Evolutionary conservation across 1,140 invertebrate species (phyloP).

Genomic region (Cherax quadricarinatus): DNA sequence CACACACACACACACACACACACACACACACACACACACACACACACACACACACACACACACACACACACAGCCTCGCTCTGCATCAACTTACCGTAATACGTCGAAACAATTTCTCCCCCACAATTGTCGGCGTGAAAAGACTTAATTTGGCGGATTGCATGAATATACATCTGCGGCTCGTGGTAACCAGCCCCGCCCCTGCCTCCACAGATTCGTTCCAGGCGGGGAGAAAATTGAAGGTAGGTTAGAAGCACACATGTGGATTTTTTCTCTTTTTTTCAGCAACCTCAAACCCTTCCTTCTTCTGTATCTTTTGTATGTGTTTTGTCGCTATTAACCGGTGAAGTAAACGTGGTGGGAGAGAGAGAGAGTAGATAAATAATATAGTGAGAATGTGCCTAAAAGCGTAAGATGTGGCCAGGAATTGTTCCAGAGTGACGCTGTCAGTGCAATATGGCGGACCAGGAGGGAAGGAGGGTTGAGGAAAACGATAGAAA

Average conservation of each 20-base stretch:
- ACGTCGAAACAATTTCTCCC: background rate
- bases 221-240: background rate
- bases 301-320: background rate
- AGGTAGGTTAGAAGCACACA: background rate
- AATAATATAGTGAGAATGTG: background rate
- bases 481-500: background rate
- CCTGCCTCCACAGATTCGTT: background rate
- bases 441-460: background rate
- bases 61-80: background rate
- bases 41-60: slow-evolving; percentile 15
- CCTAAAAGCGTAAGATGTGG: background rate
- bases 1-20: slow-evolving; percentile 30
- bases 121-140: slow-evolving; percentile 6
- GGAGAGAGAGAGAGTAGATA: background rate
- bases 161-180: background rate
- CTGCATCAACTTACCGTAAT: background rate
- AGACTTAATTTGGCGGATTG: slow-evolving; percentile 14
- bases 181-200: background rate
- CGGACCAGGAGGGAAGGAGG: background rate
- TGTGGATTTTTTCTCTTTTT: background rate
- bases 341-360: background rate
- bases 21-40: slow-evolving; percentile 16
- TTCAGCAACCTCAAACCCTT: background rate
- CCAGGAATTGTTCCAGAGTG: background rate
- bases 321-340: too few species aligned